Percentiles rank a stretch among this genome's conserved stretches.
Conservation (phyloP, 35 echinoderm and acorn worm species). For the Apostichopus californicus region DNA sequence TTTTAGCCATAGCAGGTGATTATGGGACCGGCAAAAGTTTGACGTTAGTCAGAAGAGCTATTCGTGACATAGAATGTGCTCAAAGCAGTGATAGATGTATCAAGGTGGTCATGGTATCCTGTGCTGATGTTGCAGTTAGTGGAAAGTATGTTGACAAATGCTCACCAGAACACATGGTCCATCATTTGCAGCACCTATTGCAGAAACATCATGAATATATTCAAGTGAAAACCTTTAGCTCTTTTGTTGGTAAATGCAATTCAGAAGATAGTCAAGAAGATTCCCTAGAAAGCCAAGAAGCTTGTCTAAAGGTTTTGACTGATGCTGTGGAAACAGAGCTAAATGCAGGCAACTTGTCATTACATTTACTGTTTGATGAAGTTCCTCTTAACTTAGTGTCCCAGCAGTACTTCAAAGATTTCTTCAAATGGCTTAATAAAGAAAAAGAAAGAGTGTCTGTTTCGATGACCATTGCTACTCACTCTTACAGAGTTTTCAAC, state of each 20-base stretch:
- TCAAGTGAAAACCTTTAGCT: not conserved
- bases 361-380: constrained; percentile 31
- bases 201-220: not conserved
- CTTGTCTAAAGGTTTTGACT: not conserved
- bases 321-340: not conserved
- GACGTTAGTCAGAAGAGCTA: constrained; percentile 9
- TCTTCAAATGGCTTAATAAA: not conserved
- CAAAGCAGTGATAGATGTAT: not conserved
- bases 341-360: not conserved
- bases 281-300: too few species aligned
- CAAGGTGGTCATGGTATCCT: not conserved
- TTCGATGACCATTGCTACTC: not conserved
- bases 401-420: not conserved
- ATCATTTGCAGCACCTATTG: not conserved
- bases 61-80: too few species aligned
- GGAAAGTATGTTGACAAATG: constrained; percentile 8
- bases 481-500: constrained; percentile 2
- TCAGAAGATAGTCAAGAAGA: not conserved
- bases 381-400: constrained; percentile 3
- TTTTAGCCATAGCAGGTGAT: constrained; percentile 5
- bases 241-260: not conserved
- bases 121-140: not conserved
- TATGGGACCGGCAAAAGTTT: constrained; percentile 38
- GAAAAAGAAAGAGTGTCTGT: not conserved
- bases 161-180: constrained; percentile 5